A percentile compares a stretch with the other conserved stretches of the same genome.
Evolutionary conservation across 2,113 vertebrate species (phyloP).

Genomic region (Ceyx margarethae): DNA sequence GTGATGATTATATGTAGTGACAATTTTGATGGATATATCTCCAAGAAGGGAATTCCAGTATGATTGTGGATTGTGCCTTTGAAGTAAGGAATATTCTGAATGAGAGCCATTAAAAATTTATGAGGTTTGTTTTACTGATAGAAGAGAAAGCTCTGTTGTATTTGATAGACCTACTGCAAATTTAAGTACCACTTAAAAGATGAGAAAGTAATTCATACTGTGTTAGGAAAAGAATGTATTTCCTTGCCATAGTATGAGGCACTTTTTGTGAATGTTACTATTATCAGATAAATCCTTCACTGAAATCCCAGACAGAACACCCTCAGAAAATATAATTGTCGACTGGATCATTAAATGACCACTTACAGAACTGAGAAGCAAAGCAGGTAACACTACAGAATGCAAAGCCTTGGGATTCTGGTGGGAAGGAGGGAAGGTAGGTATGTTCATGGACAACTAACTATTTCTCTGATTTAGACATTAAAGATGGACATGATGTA

Average conservation of each 20-base stretch:
- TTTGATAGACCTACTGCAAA: not conserved
- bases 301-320: not conserved
- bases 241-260: not conserved
- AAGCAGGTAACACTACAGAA: not conserved
- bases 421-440: not conserved
- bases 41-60: not conserved
- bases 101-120: not conserved
- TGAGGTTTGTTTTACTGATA: not conserved
- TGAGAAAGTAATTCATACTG: not conserved
- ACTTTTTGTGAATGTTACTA: not conserved
- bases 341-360: not conserved
- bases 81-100: not conserved
- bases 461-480: not conserved
- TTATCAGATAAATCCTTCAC: not conserved
- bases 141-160: not conserved
- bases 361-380: not conserved
- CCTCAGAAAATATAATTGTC: not conserved
- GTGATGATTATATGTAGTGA: not conserved
- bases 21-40: not conserved
- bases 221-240: not conserved
- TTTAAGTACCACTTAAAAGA: not conserved
- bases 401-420: not conserved
- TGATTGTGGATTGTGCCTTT: not conserved
- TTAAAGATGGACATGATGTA: not conserved
- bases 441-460: not conserved